Conservation (phyloP, 2,113 vertebrate genomes). For the Aphelocoma coerulescens region DNA sequence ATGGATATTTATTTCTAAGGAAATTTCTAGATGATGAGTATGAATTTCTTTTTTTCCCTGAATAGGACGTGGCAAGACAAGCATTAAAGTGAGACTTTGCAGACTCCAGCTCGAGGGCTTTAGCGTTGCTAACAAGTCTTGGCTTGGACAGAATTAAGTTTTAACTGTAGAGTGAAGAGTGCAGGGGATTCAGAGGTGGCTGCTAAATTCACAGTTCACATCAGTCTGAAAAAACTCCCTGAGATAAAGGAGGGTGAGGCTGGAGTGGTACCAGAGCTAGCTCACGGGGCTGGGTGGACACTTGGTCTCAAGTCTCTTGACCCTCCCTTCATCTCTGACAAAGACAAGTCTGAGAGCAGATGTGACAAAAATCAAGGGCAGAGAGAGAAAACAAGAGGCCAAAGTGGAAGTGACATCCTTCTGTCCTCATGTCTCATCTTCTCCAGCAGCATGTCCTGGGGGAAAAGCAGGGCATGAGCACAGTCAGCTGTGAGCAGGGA, state of each 20-base stretch:
- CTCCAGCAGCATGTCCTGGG: not conserved
- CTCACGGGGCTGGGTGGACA: accelerated
- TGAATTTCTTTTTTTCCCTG: not conserved
- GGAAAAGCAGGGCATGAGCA: not conserved
- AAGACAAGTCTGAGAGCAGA: not conserved
- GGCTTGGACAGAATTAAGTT: not conserved
- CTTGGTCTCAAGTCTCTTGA: not conserved
- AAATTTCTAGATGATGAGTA: not conserved
- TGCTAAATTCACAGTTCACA: not conserved
- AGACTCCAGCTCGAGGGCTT: not conserved
- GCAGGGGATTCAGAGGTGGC: not conserved
- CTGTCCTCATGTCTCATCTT: not conserved
- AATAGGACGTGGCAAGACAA: accelerated
- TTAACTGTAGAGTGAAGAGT: not conserved
- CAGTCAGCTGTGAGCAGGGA: not conserved
- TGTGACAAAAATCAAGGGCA: not conserved
- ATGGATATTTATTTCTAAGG: not conserved
- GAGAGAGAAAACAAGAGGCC: not conserved
- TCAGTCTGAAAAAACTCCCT: not conserved
- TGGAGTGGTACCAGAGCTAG: not conserved
- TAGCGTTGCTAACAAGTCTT: not conserved
- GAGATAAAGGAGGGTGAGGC: not conserved
- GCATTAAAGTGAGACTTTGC: not conserved
- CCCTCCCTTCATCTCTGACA: not conserved
- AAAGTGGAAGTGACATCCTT: not conserved